Base-by-base conservation (phyloP, 2,888 invertebrate genomes). In the Alcis repandata region DNA sequence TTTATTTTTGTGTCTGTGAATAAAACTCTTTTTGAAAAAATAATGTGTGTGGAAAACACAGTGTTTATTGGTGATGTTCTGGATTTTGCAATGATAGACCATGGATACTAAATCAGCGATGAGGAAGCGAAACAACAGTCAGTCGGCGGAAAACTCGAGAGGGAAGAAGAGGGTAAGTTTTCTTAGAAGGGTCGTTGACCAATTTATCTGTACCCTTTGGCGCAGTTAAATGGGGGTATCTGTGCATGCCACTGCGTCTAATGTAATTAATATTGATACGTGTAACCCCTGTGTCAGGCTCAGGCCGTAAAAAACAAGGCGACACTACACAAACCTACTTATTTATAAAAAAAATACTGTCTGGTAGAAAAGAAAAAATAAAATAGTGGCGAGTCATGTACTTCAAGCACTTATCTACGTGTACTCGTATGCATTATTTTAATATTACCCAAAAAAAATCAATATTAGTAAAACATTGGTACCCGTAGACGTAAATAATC, bases 131-230 rank as follows among this genome's bases (percentile, higher is more conserved):
- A 85, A 82, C 71, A 84, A 84, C 63, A 73, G 74, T 15, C 83
- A 82, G 57, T 69, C 83, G 33, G 74, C 85, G 80, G 90, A 91
- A 83, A 89, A 86, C 63, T 77, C 85, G 66, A 89, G 82, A 71
- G 89, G 84, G 74, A 91, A 90, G 78, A 82, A 82, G 53, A 88
- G 86, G 89, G 92, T 92, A 72, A 91, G 91, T 85, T 73, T 52
- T 59, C 41, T 68, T 40, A 7, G 15, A 51, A 33, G 57, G 63
- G 63, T 67, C 66, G 54, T 45, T 68, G 61, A 63, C 59, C 66
- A 66, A 51, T 63, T 57, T 66, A 67, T 67, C 57, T 61, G 20
- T 59, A 51, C 43, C 57, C 68, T 66, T 63, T 63, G 57, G 52
- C 57, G 52, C 58, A 32, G 56, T 58, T 52, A 63, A 46, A 59